Evolutionary conservation across 1,140 invertebrate genomes (phyloP).

Genomic region (Pissodes strobi): DNA sequence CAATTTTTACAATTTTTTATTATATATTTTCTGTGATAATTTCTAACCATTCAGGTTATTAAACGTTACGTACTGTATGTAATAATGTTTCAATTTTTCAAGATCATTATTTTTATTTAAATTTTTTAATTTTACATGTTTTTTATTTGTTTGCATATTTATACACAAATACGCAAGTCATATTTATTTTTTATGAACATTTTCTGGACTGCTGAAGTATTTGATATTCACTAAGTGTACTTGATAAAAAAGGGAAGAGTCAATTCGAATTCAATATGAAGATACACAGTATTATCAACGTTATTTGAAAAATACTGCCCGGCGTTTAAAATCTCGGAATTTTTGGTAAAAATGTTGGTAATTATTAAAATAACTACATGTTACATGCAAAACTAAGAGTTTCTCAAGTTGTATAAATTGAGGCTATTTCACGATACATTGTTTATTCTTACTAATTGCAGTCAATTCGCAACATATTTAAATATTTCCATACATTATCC

Average conservation of each 20-base stretch:
- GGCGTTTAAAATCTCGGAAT: too few species aligned
- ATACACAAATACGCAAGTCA: constrained; percentile 13
- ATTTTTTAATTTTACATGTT: constrained; percentile 29
- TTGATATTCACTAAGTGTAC: not conserved
- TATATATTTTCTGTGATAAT: constrained; percentile 52
- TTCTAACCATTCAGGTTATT: constrained; percentile 39
- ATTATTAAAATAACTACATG: too few species aligned
- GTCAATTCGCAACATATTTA: too few species aligned
- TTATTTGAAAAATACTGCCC: too few species aligned
- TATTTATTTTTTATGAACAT: constrained; percentile 11
- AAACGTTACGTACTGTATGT: constrained; percentile 26
- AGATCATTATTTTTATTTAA: constrained; percentile 35
- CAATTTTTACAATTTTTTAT: constrained; percentile 37
- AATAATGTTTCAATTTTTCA: constrained; percentile 31
- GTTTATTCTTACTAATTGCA: too few species aligned
- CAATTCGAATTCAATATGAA: too few species aligned
- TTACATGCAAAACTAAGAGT: not conserved
- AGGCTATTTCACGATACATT: too few species aligned
- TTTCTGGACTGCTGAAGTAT: not conserved
- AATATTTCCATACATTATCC: too few species aligned
- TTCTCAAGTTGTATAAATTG: too few species aligned
- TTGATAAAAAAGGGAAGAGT: too few species aligned
- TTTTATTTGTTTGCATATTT: constrained; percentile 19
- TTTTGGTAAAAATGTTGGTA: too few species aligned
- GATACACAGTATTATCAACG: too few species aligned